Evolutionary conservation across 2,113 vertebrate genomes (phyloP).

Genomic region (Phyllostomus discolor): DNA sequence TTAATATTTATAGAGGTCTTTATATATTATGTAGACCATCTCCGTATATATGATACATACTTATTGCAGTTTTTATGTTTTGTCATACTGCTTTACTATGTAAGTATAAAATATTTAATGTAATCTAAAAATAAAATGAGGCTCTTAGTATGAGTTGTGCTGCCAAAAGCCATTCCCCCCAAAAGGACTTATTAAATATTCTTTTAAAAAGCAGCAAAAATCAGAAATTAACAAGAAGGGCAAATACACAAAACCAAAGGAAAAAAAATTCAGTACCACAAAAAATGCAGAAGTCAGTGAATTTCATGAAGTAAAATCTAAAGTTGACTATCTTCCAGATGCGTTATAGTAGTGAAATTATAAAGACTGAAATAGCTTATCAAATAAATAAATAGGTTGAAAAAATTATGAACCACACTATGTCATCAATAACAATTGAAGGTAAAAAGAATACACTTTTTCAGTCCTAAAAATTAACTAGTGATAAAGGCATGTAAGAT

Average conservation of each 20-base stretch:
- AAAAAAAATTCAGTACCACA: no score
- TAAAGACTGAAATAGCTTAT: neutral
- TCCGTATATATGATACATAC: neutral
- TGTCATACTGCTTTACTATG: neutral
- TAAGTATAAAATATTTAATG: neutral
- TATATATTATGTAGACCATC: neutral
- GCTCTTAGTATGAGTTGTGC: neutral
- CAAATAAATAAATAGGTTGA: neutral
- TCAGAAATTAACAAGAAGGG: neutral
- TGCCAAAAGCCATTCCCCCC: neutral
- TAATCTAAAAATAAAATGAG: conserved; percentile 11
- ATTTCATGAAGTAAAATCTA: neutral
- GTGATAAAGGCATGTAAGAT: neutral
- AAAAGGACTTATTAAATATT: neutral
- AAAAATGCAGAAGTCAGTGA: neutral
- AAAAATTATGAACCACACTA: neutral
- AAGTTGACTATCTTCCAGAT: neutral
- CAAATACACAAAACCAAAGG: neutral
- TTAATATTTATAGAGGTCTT: neutral
- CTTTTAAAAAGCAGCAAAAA: neutral
- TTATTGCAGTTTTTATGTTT: neutral
- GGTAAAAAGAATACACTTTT: neutral
- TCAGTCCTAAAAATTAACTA: neutral
- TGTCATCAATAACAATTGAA: neutral
- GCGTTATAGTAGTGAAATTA: neutral